Conservation (phyloP, 2,113 vertebrate species). For the Pomatostomus ruficeps region DNA sequence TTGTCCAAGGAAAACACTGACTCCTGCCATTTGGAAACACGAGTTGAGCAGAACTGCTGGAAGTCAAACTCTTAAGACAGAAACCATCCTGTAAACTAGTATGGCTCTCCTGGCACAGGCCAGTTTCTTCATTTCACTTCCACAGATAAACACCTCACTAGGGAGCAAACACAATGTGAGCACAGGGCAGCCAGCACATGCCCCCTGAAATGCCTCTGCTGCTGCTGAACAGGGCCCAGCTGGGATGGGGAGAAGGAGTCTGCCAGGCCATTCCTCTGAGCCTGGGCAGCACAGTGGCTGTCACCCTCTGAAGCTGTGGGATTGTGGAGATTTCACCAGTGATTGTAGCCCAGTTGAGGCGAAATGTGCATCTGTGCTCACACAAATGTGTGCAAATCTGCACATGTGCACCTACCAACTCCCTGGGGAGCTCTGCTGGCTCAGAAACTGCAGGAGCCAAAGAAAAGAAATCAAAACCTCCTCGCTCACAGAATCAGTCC, state of each 20-base stretch:
- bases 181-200: neutral
- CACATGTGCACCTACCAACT: neutral
- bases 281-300: neutral
- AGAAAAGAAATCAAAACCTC: neutral
- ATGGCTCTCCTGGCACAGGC: neutral
- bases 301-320: neutral
- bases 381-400: accelerated
- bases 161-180: neutral
- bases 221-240: neutral
- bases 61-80: neutral
- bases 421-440: neutral
- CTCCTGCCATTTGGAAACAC: neutral
- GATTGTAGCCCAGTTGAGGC: neutral
- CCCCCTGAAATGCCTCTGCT: neutral
- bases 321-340: neutral
- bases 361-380: neutral
- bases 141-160: neutral
- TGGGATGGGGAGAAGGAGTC: neutral
- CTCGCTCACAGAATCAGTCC: neutral
- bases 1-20: slow-evolving; percentile 27
- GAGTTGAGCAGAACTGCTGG: neutral
- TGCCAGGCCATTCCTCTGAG: neutral
- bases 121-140: neutral
- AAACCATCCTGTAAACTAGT: neutral
- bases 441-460: neutral